Conservation (phyloP, 2,888 invertebrate species). For the Stenotaenia linearis region DNA sequence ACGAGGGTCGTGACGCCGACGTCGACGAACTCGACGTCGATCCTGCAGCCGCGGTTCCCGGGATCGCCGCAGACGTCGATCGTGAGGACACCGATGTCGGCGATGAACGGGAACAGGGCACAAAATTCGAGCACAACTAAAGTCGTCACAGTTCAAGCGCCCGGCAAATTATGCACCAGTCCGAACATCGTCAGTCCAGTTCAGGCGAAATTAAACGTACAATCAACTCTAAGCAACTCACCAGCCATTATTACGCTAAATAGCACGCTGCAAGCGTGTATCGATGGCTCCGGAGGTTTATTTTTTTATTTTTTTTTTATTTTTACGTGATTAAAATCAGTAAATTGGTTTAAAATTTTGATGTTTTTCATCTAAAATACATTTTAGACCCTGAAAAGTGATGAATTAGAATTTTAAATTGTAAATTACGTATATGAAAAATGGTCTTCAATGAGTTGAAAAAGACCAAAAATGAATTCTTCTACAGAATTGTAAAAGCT, state of each 20-base stretch:
- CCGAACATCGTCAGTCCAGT: background rate
- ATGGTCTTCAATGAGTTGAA: too few relatives aligned
- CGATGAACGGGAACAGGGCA: background rate
- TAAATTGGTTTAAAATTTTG: too few relatives aligned
- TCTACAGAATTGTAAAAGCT: too few relatives aligned
- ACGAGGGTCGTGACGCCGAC: background rate
- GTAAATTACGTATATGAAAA: too few relatives aligned
- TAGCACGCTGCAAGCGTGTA: slow-evolving; percentile 44
- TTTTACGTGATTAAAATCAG: background rate
- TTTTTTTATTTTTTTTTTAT: background rate
- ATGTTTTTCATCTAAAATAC: too few relatives aligned
- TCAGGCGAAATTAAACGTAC: slow-evolving; percentile 7
- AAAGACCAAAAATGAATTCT: too few relatives aligned
- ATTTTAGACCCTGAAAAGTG: too few relatives aligned
- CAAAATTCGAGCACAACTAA: background rate
- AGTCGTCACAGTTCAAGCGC: slow-evolving; percentile 21
- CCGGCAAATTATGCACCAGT: slow-evolving; percentile 14
- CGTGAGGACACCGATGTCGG: background rate
- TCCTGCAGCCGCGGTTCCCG: background rate
- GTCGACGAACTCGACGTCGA: background rate
- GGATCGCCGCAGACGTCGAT: slow-evolving; percentile 9
- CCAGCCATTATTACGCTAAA: slow-evolving; percentile 45
- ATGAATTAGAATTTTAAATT: too few relatives aligned
- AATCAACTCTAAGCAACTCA: background rate
- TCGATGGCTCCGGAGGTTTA: slow-evolving; percentile 45